Percentiles rank a stretch among this genome's conserved stretches.
Evolutionary conservation across 2,888 invertebrate genomes (phyloP).

Genomic region (Acanthosepion lycidas): DNA sequence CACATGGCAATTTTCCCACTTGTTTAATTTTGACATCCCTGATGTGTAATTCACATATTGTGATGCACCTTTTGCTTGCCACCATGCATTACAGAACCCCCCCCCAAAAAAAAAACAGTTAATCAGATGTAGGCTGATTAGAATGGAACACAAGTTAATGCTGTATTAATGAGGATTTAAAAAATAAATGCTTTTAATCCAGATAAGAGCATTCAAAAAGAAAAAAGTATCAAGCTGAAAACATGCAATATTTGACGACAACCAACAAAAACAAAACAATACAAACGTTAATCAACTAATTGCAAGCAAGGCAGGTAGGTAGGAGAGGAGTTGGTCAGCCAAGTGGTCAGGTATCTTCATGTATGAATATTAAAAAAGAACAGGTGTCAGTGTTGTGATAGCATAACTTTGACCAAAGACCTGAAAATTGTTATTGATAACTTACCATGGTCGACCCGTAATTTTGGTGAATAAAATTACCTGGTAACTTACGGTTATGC

Average conservation of each 20-base stretch:
- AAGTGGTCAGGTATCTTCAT: not conserved
- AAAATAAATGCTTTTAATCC: too few species aligned
- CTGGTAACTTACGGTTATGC: not conserved
- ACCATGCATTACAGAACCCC: too few species aligned
- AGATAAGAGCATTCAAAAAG: too few species aligned
- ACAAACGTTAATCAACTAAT: not conserved
- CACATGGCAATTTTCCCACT: too few species aligned
- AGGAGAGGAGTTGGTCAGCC: not conserved
- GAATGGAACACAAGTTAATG: too few species aligned
- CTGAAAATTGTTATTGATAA: not conserved
- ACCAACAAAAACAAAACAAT: not conserved
- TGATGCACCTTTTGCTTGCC: too few species aligned
- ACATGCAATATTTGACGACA: not conserved
- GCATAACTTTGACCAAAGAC: not conserved
- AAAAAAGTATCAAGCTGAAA: not conserved
- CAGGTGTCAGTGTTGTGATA: not conserved
- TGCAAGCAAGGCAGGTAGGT: not conserved
- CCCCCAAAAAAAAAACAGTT: too few species aligned
- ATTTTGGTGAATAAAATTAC: not conserved
- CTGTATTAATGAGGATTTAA: too few species aligned
- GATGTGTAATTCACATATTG: too few species aligned
- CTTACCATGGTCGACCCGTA: not conserved
- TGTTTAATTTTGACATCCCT: too few species aligned
- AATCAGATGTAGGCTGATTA: too few species aligned
- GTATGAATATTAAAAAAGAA: not conserved